phyloP scores from a whole-genome alignment of 2,797 vertebrate species.

The Xyrichtys novacula region DNA sequence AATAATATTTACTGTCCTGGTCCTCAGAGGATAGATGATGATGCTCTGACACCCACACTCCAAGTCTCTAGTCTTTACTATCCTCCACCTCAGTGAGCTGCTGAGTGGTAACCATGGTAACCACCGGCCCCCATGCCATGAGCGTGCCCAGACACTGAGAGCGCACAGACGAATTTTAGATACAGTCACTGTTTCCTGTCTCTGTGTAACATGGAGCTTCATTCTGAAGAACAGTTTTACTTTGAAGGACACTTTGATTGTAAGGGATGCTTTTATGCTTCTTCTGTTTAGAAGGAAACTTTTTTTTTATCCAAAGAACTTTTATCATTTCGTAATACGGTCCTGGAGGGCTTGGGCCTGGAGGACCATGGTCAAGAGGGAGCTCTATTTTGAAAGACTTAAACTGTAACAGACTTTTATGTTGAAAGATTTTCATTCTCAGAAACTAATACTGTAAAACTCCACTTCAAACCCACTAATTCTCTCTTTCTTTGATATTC shows the following conservation, averaged over 20 bases:
- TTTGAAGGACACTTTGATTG: no score
- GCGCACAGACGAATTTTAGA: not conserved
- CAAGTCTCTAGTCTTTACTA: no score
- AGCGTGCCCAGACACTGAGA: not conserved
- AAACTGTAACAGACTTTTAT: not conserved
- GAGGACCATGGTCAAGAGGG: not conserved
- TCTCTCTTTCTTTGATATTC: no score
- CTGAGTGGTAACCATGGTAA: constrained; percentile 1
- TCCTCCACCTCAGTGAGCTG: not conserved
- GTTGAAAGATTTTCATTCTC: not conserved
- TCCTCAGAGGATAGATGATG: not conserved
- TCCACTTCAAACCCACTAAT: no score
- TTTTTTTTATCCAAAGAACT: not conserved
- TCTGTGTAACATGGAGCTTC: no score
- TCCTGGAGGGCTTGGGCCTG: not conserved
- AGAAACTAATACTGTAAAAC: not conserved
- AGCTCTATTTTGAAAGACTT: not conserved
- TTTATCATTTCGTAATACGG: not conserved
- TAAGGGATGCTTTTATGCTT: no score
- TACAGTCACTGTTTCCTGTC: not conserved
- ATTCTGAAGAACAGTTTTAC: no score
- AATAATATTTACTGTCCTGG: not conserved
- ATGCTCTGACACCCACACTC: no score
- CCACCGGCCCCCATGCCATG: not conserved
- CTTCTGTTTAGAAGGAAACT: no score